Conservation (phyloP, 2,888 invertebrate genomes). For the Dichetophora obliterata region DNA sequence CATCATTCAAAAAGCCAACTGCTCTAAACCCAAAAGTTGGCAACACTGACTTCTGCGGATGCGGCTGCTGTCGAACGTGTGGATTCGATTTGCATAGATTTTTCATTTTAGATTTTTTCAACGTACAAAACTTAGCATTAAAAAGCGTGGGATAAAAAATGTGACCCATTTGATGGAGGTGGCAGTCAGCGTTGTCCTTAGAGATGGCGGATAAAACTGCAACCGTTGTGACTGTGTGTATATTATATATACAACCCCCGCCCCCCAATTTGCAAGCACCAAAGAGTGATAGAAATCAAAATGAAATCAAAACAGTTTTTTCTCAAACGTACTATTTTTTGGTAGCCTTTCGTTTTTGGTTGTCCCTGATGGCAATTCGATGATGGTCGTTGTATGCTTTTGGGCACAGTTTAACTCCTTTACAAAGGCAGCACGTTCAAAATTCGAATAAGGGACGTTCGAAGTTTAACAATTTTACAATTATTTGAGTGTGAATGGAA, state of each 20-base stretch:
- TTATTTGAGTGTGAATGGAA: constrained; percentile 16
- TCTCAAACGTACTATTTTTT: not conserved
- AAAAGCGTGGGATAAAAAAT: constrained; percentile 14
- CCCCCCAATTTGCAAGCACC: not conserved
- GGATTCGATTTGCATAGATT: constrained; percentile 61
- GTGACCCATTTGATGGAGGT: not conserved
- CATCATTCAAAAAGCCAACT: constrained; percentile 16
- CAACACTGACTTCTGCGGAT: constrained; percentile 19
- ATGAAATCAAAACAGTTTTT: constrained; percentile 23
- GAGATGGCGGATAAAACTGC: not conserved
- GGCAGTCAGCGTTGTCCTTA: not conserved
- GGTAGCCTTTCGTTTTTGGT: not conserved
- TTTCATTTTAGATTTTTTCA: constrained; percentile 59
- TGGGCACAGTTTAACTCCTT: constrained; percentile 20
- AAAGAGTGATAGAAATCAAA: constrained; percentile 28
- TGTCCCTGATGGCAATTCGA: constrained; percentile 58
- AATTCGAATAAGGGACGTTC: not conserved
- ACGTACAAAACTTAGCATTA: not conserved
- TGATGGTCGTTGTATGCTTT: constrained; percentile 57
- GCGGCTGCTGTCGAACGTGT: constrained; percentile 36
- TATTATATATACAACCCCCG: not conserved
- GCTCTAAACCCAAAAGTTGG: constrained; percentile 23
- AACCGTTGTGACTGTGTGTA: not conserved
- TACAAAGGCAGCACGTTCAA: constrained; percentile 20
- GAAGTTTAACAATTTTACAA: constrained; percentile 33